Evolutionary conservation across 2,797 vertebrate species (phyloP), one percentile per base, ranked within the genome.

Genomic region (Aldrovandia affinis): DNA sequence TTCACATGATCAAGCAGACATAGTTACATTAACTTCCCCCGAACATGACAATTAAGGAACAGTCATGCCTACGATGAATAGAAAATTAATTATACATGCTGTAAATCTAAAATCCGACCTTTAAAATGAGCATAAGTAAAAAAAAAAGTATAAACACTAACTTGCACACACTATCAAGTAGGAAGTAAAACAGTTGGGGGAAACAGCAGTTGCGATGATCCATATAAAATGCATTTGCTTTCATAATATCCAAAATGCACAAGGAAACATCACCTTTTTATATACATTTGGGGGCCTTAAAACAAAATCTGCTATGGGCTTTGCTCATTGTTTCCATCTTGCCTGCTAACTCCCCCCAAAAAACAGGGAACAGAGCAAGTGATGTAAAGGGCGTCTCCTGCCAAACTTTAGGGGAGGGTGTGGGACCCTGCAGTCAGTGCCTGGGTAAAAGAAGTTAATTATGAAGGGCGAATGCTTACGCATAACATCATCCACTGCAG

Each of bases 351-450:
- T 52, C 63, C 78, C 59, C 86, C 54, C 59, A 70, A 79, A 57
- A 33, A 63, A n/a, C 20, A 73, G 18, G 6, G n/a, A 80, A 79
- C 55, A 81, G 2, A 86, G 79, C 80, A 3, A 84, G 73, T 86
- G 87, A 89, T 70, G 86, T 88, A 86, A 89, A 86, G 47, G 54
- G 86, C 36, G 33, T 25, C 20, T 30, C 30, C 47, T 84, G 84
- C n/a, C 83, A 90, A 85, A 87, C 81, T 78, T 77, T 82, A 57
- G 82, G 18, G 39, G 77, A 81, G 89, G 91, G 92, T 65, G 91
- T 91, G 90, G 88, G 88, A 86, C 87, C 83, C 73, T 88, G 83
- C 77, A 68, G 68, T 86, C 47, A 85, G 81, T 81, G 82, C 25
- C 12, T 81, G 39, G 2, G 83, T 73, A 81, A 55, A 83, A 88